Evolutionary conservation across 2,113 vertebrate species (phyloP).

Genomic region (Uria lomvia): DNA sequence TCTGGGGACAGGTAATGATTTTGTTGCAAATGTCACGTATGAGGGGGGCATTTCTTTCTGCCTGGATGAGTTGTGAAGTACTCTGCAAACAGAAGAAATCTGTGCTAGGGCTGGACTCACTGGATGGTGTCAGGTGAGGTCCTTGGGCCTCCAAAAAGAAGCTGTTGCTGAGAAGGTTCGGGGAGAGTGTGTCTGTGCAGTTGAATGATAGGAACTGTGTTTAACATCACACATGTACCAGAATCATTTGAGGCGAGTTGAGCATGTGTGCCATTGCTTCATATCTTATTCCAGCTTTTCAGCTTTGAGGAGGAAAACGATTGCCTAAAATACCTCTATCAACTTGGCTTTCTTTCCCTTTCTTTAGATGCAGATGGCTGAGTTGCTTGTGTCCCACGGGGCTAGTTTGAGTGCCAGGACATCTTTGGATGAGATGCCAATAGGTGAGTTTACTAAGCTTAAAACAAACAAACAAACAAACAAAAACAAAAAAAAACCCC

Average conservation of each 20-base stretch:
- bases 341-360: neutral
- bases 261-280: neutral
- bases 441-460: slow-evolving; percentile 78
- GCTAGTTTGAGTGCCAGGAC: slow-evolving; percentile 94
- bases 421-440: slow-evolving; percentile 94
- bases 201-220: neutral
- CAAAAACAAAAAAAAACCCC: neutral
- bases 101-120: neutral
- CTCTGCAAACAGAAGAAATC: neutral
- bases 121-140: neutral
- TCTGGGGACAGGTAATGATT: slow-evolving; percentile 92
- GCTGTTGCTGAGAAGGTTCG: neutral
- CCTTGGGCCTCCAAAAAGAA: neutral
- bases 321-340: neutral
- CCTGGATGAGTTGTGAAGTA: neutral
- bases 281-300: neutral
- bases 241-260: neutral
- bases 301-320: neutral
- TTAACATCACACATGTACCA: neutral
- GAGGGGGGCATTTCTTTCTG: neutral
- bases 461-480: neutral
- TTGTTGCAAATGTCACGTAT: neutral
- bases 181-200: neutral
- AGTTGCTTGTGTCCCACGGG: slow-evolving; percentile 92
- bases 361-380: slow-evolving; percentile 92